phyloP scores from a whole-genome alignment of 2,888 invertebrate species.

The Agrotis puta region DNA sequence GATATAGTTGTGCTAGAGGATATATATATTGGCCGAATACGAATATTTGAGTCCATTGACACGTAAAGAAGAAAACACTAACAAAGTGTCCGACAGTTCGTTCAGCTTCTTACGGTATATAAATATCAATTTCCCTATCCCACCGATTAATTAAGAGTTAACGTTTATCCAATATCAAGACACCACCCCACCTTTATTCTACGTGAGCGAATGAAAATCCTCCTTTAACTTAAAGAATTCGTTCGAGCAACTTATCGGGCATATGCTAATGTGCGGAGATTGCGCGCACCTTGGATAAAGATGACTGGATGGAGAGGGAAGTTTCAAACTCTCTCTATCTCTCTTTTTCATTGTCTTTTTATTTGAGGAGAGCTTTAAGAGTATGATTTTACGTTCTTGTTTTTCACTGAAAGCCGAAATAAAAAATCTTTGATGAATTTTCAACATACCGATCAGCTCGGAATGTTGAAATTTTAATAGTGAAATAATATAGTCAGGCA shows the following conservation, averaged over 20 bases:
- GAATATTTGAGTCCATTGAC: too few species aligned
- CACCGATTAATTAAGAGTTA: not conserved
- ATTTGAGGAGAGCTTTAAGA: constrained; percentile 1
- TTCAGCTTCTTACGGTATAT: too few species aligned
- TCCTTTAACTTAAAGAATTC: constrained; percentile 51
- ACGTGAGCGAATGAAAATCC: constrained; percentile 40
- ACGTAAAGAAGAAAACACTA: not conserved
- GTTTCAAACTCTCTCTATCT: constrained; percentile 16
- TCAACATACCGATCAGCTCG: too few species aligned
- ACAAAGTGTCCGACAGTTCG: not conserved
- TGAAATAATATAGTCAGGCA: too few species aligned
- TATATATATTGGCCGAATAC: too few species aligned
- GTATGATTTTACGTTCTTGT: too few species aligned
- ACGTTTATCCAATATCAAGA: constrained; percentile 22
- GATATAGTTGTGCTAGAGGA: too few species aligned
- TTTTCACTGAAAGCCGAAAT: too few species aligned
- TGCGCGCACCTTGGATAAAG: constrained; percentile 49
- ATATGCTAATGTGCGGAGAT: constrained; percentile 60
- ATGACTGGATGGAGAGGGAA: constrained; percentile 28
- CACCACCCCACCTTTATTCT: constrained; percentile 5
- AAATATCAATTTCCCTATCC: not conserved
- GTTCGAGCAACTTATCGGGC: constrained; percentile 45
- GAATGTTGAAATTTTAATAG: too few species aligned
- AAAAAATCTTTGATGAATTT: too few species aligned
- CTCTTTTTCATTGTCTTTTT: constrained; percentile 36